These are phyloP conservation scores for Falcunculus frontatus DNA, from an alignment of 2,113 vertebrate species.

Conservation along the genomic window DNA sequence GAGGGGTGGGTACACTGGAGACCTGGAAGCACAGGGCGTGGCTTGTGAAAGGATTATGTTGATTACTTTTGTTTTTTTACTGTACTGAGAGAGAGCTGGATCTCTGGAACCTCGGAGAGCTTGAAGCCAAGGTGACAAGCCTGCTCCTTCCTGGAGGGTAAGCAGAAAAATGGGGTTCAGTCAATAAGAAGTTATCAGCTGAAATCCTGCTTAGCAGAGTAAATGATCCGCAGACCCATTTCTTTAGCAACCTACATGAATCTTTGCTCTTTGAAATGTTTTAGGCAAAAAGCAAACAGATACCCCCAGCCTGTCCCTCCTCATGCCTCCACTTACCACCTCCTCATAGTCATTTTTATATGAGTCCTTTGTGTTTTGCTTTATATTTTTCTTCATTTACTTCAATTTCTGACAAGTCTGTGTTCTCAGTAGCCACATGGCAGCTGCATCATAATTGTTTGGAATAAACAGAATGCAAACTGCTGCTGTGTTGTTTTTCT, in stretches of 20 bases:
- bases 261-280: neutral
- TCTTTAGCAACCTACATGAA: neutral
- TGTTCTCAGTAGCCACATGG: neutral
- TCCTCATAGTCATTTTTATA: neutral
- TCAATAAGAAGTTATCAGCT: neutral
- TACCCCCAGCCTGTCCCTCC: neutral
- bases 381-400: neutral
- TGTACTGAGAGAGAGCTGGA: neutral
- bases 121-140: neutral
- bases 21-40: neutral
- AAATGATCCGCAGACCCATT: neutral
- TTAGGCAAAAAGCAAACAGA: neutral
- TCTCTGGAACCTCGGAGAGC: neutral
- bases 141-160: fast-evolving
- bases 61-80: neutral
- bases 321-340: neutral
- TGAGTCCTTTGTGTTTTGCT: neutral
- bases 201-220: neutral
- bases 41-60: neutral
- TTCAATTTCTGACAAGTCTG: neutral
- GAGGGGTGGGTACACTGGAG: fast-evolving
- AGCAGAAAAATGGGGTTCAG: neutral
- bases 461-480: neutral
- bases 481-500: neutral
- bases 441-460: neutral